These are phyloP conservation scores for Agrotis exclamationis DNA, from an alignment of 2,888 invertebrate genomes.

Conservation along the genomic window DNA sequence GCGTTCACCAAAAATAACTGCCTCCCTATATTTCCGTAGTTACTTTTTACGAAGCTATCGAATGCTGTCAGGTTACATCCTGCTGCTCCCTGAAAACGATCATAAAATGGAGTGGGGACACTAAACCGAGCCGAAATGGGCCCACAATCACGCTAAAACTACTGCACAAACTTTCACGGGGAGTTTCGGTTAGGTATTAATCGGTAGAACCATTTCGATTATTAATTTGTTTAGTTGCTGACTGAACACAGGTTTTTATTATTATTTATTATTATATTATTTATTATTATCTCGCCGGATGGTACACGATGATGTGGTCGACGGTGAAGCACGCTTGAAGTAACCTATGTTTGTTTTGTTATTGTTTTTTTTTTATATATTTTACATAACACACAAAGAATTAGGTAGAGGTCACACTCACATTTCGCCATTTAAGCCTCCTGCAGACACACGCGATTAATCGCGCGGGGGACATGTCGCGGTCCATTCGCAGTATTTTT, in stretches of 20 bases:
- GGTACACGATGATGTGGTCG: too few relatives aligned
- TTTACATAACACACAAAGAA: too few relatives aligned
- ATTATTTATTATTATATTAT: too few relatives aligned
- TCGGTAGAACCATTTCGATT: conserved; percentile 23
- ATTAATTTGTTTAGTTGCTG: conserved; percentile 1
- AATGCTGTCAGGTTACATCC: conserved; percentile 41
- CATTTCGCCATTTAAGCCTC: too few relatives aligned
- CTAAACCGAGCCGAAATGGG: conserved; percentile 51
- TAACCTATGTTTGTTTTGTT: too few relatives aligned
- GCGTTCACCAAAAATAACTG: conserved; percentile 9
- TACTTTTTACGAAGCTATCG: conserved; percentile 50
- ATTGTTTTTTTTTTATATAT: background rate
- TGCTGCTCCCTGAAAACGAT: conserved; percentile 22
- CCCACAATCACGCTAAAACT: conserved; percentile 53
- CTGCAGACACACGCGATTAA: too few relatives aligned
- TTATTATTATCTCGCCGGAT: too few relatives aligned
- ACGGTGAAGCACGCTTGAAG: too few relatives aligned
- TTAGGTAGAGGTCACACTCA: too few relatives aligned
- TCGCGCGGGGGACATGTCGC: too few relatives aligned
- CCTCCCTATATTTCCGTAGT: conserved; percentile 29
- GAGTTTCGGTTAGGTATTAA: conserved; percentile 8
- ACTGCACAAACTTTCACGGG: conserved; percentile 16
- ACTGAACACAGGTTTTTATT: background rate
- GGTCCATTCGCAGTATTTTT: too few relatives aligned
- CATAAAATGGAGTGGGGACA: conserved; percentile 50